Percentiles rank a stretch among this genome's conserved stretches.
These are phyloP conservation scores for Ectobius pallidus DNA, from an alignment of 2,888 invertebrate species.

Conservation along the genomic window DNA sequence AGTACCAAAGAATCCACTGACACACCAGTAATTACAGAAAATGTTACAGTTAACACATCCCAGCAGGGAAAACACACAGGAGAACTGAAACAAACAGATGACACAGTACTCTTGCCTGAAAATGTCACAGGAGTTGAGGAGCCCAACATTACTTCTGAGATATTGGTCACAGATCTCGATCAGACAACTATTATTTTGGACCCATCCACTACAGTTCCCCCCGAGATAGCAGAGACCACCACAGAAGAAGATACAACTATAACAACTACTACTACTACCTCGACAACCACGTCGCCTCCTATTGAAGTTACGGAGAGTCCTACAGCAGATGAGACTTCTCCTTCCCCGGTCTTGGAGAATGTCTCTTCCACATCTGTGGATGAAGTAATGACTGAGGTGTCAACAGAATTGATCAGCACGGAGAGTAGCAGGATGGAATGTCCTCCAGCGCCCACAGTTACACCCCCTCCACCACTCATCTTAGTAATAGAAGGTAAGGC, in stretches of 20 bases:
- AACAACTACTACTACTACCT: neutral
- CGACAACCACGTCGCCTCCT: slow-evolving; percentile 13
- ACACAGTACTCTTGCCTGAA: neutral
- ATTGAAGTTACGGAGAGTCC: neutral
- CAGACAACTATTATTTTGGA: neutral
- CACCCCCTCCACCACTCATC: slow-evolving; percentile 72
- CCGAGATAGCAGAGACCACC: neutral
- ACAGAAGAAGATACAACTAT: slow-evolving; percentile 10
- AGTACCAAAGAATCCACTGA: slow-evolving; percentile 26
- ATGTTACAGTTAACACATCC: slow-evolving; percentile 24
- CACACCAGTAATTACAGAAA: slow-evolving; percentile 36
- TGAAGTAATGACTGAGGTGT: slow-evolving; percentile 22
- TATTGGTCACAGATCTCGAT: neutral
- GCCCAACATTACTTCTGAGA: neutral
- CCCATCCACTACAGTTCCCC: neutral
- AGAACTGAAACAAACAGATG: neutral
- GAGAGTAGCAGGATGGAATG: slow-evolving; percentile 49
- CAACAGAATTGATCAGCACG: slow-evolving; percentile 45
- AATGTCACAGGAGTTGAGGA: slow-evolving; percentile 4
- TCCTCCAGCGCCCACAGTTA: slow-evolving; percentile 57
- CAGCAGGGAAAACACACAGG: neutral
- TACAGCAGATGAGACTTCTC: slow-evolving; percentile 30
- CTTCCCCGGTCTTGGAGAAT: slow-evolving; percentile 39
- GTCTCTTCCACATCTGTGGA: slow-evolving; percentile 43
- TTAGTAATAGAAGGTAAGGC: slow-evolving; percentile 84